Percentiles rank a stretch among this genome's conserved stretches.
Conservation (phyloP, 1,140 invertebrate species). For the Drosophila punjabiensis region DNA sequence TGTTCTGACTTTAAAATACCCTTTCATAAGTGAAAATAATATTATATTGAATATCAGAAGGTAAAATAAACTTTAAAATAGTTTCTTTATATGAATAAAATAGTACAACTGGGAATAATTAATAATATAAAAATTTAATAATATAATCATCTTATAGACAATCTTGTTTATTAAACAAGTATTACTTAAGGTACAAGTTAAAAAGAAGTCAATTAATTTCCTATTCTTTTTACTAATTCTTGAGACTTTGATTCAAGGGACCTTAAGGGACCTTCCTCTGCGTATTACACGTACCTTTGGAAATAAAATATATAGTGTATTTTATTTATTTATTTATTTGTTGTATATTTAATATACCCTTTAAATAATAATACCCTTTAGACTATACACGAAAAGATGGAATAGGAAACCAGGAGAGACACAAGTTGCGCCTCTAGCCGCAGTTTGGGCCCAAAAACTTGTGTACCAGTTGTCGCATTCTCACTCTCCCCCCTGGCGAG, state of each 20-base stretch:
- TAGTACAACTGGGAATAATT: too few species aligned
- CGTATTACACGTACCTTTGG: too few species aligned
- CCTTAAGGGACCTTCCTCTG: too few species aligned
- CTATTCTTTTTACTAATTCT: too few species aligned
- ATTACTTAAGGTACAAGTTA: too few species aligned
- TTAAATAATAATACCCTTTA: background rate
- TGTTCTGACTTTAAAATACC: background rate
- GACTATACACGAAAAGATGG: background rate
- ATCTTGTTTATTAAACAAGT: background rate
- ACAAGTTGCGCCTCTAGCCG: conserved; percentile 59
- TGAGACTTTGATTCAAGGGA: background rate
- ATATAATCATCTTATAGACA: background rate
- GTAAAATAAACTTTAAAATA: too few species aligned
- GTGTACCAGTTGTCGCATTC: conserved; percentile 45
- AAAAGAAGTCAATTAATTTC: too few species aligned
- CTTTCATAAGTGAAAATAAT: background rate
- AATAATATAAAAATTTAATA: too few species aligned
- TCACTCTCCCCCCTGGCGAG: conserved; percentile 8
- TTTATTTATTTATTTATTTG: background rate
- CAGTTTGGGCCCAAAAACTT: conserved; percentile 57
- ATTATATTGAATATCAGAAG: too few species aligned
- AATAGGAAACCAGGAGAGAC: conserved; percentile 1
- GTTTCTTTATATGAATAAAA: too few species aligned
- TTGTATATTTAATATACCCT: background rate
- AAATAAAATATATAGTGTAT: too few species aligned